Evolutionary conservation across 2,888 invertebrate species (phyloP), one percentile per base, ranked within the genome.

Genomic region (Cyclophora punctaria): DNA sequence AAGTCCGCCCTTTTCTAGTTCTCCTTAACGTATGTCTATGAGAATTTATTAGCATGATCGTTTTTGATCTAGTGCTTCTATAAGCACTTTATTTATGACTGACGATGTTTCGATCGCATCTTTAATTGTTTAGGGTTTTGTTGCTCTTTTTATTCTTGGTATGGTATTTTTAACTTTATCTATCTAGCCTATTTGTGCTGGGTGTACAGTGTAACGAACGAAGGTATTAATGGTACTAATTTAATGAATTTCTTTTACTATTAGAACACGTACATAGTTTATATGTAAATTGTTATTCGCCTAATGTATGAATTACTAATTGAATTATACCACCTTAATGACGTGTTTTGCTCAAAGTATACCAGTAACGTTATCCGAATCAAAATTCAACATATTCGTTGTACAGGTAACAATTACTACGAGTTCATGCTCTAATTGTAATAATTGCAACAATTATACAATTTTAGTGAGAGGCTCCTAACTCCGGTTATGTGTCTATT

Each of bases 361-460:
- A 55, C 54, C 54, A 41, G 43, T 40, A 51, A 56, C 54, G 60
- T 62, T 62, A 69, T 72, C 68, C 64, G 47, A 53, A 66, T 62
- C 60, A 69, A 65, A 69, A 68, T 69, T 68, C 63, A 59, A 58
- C 66, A 70, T 72, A 59, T 64, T 59, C 66, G 61, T 56, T 63
- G 55, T 52, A 52, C 51, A 62, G 52, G 56, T 66, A 69, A 69
- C 63, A 68, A 75, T 75, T 75, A 74, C 72, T 74, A 68, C 60
- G 54, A 44, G 62, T 74, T 71, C 67, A 70, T 71, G 78, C 73
- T 75, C 78, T 78, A 73, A 71, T 77, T 76, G 63, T 58, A 60
- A 53, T 73, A 73, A 75, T 77, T 72, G 65, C 67, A 62, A 61
- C 64, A 66, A 71, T 73, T 72, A 73, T 71, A 68, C 60, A 63